These are phyloP conservation scores for Ciconia boyciana DNA, from an alignment of 2,113 vertebrate genomes.

Conservation along the genomic window DNA sequence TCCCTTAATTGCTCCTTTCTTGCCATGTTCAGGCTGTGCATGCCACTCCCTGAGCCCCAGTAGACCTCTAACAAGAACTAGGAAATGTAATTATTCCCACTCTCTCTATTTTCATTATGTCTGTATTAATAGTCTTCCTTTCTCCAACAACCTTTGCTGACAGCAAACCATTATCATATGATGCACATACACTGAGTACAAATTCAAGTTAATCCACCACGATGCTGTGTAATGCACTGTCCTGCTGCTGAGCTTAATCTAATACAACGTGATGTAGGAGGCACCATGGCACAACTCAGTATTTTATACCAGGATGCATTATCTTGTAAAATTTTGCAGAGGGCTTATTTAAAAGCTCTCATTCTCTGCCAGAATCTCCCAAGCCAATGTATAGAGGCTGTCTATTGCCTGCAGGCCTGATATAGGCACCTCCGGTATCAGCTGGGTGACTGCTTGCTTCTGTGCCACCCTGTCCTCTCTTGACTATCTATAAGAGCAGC, in stretches of 20 bases:
- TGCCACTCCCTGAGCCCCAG: neutral
- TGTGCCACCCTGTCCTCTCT: neutral
- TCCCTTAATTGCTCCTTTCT: neutral
- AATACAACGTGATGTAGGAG: neutral
- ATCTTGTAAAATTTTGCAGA: neutral
- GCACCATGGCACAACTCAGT: neutral
- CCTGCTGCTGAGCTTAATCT: neutral
- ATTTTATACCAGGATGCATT: neutral
- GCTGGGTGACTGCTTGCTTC: neutral
- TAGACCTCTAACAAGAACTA: neutral
- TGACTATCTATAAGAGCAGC: neutral
- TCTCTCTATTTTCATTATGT: conserved; percentile 23
- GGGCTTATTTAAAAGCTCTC: neutral
- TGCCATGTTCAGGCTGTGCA: neutral
- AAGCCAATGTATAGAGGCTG: accelerated
- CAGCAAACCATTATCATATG: conserved; percentile 6
- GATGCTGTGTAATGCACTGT: neutral
- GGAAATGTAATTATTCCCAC: conserved; percentile 27
- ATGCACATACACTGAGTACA: neutral
- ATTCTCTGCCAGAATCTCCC: neutral
- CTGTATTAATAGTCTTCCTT: conserved; percentile 38
- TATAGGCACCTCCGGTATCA: neutral
- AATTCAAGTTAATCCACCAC: neutral
- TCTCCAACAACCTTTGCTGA: neutral
- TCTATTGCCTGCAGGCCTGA: neutral